Evolutionary conservation across 2,888 invertebrate genomes (phyloP).

Genomic region (Amphipyra tragopoginis): DNA sequence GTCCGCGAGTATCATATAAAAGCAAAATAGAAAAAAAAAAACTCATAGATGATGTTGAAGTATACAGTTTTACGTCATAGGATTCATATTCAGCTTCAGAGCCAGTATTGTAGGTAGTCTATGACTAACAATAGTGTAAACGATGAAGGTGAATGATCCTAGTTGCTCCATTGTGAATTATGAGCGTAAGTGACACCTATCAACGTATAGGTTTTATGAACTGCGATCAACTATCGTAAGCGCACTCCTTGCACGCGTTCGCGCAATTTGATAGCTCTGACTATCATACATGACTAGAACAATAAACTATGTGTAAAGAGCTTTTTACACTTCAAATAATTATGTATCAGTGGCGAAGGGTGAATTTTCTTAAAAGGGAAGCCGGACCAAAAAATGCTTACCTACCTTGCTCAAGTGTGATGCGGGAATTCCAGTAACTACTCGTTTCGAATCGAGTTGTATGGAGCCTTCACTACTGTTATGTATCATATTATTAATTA

Average conservation of each 20-base stretch:
- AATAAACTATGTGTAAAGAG: not conserved
- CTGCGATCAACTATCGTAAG: conserved; percentile 15
- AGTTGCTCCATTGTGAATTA: conserved; percentile 23
- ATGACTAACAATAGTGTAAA: conserved; percentile 37
- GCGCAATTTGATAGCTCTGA: conserved; percentile 36
- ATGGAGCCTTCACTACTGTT: too few species aligned
- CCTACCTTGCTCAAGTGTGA: too few species aligned
- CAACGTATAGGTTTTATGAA: conserved; percentile 19
- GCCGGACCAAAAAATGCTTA: too few species aligned
- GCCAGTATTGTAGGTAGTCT: not conserved
- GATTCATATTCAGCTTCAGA: not conserved
- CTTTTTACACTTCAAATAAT: too few species aligned
- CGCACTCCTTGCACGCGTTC: conserved; percentile 5
- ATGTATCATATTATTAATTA: too few species aligned
- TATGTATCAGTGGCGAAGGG: too few species aligned
- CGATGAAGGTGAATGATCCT: conserved; percentile 40
- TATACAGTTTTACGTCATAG: not conserved
- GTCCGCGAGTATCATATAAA: too few species aligned
- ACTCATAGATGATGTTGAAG: too few species aligned
- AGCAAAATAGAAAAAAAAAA: too few species aligned
- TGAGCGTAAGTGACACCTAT: conserved; percentile 15
- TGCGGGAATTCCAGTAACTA: too few species aligned
- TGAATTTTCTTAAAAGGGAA: too few species aligned
- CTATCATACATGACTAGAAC: not conserved
- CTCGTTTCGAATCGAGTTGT: too few species aligned